These are phyloP conservation scores for Platorchestia sp. DNA, from an alignment of 1,140 invertebrate genomes.

Conservation along the genomic window DNA sequence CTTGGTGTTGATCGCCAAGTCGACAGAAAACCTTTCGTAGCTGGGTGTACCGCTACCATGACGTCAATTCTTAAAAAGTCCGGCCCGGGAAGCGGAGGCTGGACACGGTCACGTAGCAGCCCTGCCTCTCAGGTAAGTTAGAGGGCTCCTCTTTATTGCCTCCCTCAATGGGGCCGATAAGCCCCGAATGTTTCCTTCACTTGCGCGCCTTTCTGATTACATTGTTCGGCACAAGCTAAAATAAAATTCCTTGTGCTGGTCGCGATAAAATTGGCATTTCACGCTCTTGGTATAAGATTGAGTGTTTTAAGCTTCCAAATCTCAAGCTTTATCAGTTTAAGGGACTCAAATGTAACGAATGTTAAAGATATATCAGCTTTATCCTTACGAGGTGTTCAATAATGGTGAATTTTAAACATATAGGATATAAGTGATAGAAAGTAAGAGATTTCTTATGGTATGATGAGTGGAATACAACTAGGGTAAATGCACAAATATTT, in stretches of 20 bases:
- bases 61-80: too few relatives aligned
- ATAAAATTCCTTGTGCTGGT: not conserved
- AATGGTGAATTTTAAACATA: not conserved
- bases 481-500: too few relatives aligned
- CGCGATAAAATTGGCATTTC: not conserved
- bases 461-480: too few relatives aligned
- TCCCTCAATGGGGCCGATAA: conserved; percentile 20
- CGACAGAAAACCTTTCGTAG: too few relatives aligned
- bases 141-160: not conserved
- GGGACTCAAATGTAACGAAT: not conserved
- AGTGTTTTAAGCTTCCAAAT: not conserved
- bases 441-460: not conserved
- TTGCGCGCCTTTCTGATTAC: not conserved
- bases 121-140: not conserved
- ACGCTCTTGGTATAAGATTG: not conserved
- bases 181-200: not conserved
- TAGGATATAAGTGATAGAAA: not conserved
- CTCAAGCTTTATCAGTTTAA: not conserved
- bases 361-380: not conserved
- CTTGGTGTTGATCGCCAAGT: too few relatives aligned
- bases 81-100: not conserved
- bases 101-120: conserved; percentile 22
- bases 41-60: too few relatives aligned
- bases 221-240: not conserved
- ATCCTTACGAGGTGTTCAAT: not conserved